Evolutionary conservation across 2,797 vertebrate species (phyloP), one percentile per base, ranked within the genome.

Genomic region (Capromys pilorides): DNA sequence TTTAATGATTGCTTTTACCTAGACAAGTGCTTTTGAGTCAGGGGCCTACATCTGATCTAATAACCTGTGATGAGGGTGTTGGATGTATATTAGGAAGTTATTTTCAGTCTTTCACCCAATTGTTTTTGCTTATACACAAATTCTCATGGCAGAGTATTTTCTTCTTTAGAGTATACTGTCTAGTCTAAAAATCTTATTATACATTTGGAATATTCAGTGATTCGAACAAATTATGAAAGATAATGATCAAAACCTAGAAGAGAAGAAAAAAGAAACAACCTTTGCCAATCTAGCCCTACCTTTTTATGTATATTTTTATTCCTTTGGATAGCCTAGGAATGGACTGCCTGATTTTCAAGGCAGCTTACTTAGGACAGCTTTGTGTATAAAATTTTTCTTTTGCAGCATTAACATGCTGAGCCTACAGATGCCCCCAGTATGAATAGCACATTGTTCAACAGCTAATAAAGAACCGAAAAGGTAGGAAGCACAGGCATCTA

Each of bases 181-280:
- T 64, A 84, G 75, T 91, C 39, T 62, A 49, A 33, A 78, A 59
- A 82, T 67, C 67, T 90, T 49, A 36, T 88, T 75, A 49, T 24
- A 67, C 57, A 66, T 86, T 88, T 95, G 86, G 92, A 51, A 94
- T 88, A 41, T 83, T 86, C 51, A 82, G 26, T 36, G 49, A 82
- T 67, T 71, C 28, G 83, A 94, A 92, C 73, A 88, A 93, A 90
- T 91, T 88, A 75, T 10, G 75, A 69, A 94, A 92, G 71, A 73
- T 67, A 36, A 6, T 87, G 59, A 61, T 90, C 91, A 88, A 77
- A 92, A 73, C 80, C 36, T 83, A 36, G 86, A 83, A 54, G 28
- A 39, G 61, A 62, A 21, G 73, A 86, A 59, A 13, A 24, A 77
- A 69, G 39, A 24, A 31, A 31, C 26, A 31, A 31, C 36, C 1